Evolutionary conservation across 1,140 invertebrate genomes (phyloP), one percentile per base, ranked within the genome.

Genomic region (Pseudachorutes palmiensis): DNA sequence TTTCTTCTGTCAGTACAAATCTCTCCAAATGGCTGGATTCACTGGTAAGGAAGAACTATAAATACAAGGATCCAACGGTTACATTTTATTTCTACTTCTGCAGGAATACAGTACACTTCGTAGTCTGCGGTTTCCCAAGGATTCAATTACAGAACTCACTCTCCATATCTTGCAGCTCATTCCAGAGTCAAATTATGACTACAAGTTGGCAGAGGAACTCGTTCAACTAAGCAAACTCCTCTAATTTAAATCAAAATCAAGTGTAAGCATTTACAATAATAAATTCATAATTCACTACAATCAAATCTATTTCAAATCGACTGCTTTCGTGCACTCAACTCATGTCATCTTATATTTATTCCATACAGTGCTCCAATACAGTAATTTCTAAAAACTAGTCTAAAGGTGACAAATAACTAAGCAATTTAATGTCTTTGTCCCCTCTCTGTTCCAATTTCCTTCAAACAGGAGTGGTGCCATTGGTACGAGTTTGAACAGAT

Each of bases 21-120:
- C 75, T 91, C 0, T 82, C 85, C 14, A 82, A 82, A 65, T 91
- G 88, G 81, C 77, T 92, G 33, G 83, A 87, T 64, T 82, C 81
- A 66, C 76, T 89, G 79, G 88, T 89, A 81, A 81, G 82, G 80
- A 49, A 22, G 2, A 26, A 41, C 19, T 28, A 32, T n/a, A 14
- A 24, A 49, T 5, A 29, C 14, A 61, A 29, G 60, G 60, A 55
- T 26, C 29, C 59, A 55, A 55, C 32, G 32, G 22, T 12, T 29
- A 1, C 70, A 45, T 66, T 14, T 41, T 33, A 63, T 65, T 60
- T 63, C 26, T 59, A 66, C 65, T 66, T 26, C 67, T 70, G n/a
- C 62, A 76, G 69, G 66, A 76, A 63, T 74, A 74, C 33, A 72
- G 70, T 49, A 63, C 65, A 48, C 63, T 74, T 32, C 24, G 70